Conservation (phyloP, 2,888 invertebrate genomes). For the Trissolcus japonicus region DNA sequence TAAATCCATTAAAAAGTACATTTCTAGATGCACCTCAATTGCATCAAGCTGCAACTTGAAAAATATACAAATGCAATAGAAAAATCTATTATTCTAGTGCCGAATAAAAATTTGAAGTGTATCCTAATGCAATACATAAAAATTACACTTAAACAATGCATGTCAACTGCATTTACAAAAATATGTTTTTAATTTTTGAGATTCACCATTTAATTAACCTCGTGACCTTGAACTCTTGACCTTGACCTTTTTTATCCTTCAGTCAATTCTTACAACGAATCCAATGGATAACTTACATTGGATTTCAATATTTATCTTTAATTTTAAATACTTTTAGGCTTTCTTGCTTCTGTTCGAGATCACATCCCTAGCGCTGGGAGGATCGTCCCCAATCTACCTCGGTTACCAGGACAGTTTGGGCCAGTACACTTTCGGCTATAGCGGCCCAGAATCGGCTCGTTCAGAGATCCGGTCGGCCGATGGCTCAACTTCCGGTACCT, state of each 20-base stretch:
- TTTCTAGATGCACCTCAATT: too few relatives aligned
- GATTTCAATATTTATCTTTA: background rate
- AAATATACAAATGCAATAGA: too few relatives aligned
- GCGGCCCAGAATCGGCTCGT: constrained; percentile 67
- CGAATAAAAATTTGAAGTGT: too few relatives aligned
- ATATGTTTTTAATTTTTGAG: too few relatives aligned
- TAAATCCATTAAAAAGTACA: too few relatives aligned
- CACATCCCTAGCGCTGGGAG: constrained; percentile 50
- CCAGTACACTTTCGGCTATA: constrained; percentile 76
- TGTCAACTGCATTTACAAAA: too few relatives aligned
- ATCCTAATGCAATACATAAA: too few relatives aligned
- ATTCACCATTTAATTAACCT: background rate
- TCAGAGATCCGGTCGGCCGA: constrained; percentile 74
- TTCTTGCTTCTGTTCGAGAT: constrained; percentile 57
- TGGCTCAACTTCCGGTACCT: constrained; percentile 75
- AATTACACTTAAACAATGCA: too few relatives aligned
- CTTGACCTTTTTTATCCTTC: background rate
- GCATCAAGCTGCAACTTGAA: too few relatives aligned
- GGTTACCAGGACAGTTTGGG: constrained; percentile 74
- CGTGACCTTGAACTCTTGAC: background rate
- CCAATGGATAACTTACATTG: background rate
- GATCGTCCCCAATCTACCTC: constrained; percentile 60
- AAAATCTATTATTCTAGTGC: too few relatives aligned
- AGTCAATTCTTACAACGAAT: background rate
- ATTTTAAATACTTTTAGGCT: constrained; percentile 37